Conservation (phyloP, 2,113 vertebrate genomes). For the Pedionomus torquatus region DNA sequence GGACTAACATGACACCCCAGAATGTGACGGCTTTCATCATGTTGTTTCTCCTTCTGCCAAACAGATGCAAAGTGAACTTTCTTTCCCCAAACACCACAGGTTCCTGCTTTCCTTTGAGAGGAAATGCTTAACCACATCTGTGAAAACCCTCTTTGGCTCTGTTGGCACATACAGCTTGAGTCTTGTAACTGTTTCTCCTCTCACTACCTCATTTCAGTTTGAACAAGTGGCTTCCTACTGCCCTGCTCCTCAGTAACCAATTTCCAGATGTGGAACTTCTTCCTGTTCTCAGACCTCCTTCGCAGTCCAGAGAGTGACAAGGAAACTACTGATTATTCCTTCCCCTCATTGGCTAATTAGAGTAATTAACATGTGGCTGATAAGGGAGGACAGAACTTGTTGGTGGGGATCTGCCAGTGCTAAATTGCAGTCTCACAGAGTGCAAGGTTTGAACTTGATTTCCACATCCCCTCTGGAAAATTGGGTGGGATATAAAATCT, state of each 20-base stretch:
- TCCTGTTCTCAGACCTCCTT: not conserved
- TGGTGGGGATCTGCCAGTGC: not conserved
- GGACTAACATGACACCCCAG: not conserved
- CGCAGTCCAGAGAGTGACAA: not conserved
- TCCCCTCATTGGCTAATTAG: not conserved
- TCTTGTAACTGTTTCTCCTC: not conserved
- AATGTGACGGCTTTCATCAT: not conserved
- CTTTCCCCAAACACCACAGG: not conserved
- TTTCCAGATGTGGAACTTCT: not conserved
- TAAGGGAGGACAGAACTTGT: not conserved
- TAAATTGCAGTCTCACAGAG: not conserved
- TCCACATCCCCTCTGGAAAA: not conserved
- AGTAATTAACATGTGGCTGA: not conserved
- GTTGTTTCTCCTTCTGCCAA: slow-evolving; percentile 1
- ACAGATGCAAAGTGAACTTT: slow-evolving; percentile 9
- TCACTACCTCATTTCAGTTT: not conserved
- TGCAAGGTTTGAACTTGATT: not conserved
- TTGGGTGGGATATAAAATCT: not conserved
- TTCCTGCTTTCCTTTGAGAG: not conserved
- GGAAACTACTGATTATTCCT: not conserved
- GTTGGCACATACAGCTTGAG: not conserved
- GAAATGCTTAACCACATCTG: not conserved
- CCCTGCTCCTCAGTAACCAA: not conserved
- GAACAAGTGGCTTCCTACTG: not conserved
- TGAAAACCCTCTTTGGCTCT: not conserved